Evolutionary conservation across 2,888 invertebrate species (phyloP).

Genomic region (Reticulitermes lucifugus): DNA sequence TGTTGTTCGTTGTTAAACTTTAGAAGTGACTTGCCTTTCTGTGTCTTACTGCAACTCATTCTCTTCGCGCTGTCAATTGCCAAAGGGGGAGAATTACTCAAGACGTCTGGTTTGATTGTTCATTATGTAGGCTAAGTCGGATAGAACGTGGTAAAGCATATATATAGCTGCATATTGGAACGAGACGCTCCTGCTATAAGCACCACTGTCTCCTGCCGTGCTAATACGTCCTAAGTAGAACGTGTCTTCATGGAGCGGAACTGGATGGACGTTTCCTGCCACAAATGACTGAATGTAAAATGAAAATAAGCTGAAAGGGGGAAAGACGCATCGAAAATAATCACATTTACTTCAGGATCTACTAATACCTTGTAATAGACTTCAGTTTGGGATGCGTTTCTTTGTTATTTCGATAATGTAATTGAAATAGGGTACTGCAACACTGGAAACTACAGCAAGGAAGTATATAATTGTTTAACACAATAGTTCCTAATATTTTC

Average conservation of each 20-base stretch:
- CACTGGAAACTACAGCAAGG: too few relatives aligned
- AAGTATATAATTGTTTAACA: too few relatives aligned
- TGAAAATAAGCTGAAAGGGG: not conserved
- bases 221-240: not conserved
- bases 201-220: not conserved
- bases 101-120: not conserved
- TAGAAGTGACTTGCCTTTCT: not conserved
- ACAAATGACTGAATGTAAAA: not conserved
- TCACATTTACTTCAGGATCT: not conserved
- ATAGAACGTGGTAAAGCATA: not conserved
- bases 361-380: not conserved
- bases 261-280: not conserved
- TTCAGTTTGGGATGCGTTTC: not conserved
- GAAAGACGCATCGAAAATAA: not conserved
- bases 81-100: constrained; percentile 13
- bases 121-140: not conserved
- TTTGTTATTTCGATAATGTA: not conserved
- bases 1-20: not conserved
- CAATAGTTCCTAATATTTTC: too few relatives aligned
- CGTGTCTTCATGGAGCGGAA: not conserved
- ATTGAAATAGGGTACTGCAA: not conserved
- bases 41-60: not conserved
- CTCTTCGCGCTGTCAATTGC: constrained; percentile 8
- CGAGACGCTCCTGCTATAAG: not conserved
- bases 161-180: not conserved